Evolutionary conservation across 2,113 vertebrate species (phyloP).

Genomic region (Leptodactylus fuscus): DNA sequence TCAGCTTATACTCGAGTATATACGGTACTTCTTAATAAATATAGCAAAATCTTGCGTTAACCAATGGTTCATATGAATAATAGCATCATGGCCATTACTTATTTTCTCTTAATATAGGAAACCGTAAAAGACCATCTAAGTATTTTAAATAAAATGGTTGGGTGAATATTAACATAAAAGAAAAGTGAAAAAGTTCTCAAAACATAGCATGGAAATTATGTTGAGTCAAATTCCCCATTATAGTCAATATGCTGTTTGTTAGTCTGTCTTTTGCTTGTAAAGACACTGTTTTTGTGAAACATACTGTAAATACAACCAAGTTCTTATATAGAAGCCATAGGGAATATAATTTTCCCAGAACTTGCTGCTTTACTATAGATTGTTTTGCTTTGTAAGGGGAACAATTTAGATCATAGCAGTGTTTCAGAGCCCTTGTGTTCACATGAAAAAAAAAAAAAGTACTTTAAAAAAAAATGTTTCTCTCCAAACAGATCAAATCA

Average conservation of each 20-base stretch:
- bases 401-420: background rate
- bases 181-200: background rate
- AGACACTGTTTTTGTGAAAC: too few relatives aligned
- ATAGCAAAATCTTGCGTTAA: background rate
- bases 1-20: too few relatives aligned
- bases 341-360: background rate
- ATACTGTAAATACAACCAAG: too few relatives aligned
- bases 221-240: background rate
- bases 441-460: too few relatives aligned
- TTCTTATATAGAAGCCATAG: background rate
- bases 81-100: background rate
- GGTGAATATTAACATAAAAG: too few relatives aligned
- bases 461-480: constrained; percentile 78
- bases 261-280: background rate
- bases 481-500: constrained; percentile 93
- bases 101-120: background rate
- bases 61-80: background rate
- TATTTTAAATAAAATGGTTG: too few relatives aligned
- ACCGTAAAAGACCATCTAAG: too few relatives aligned
- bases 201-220: background rate
- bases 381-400: background rate
- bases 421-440: too few relatives aligned
- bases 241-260: background rate
- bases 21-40: too few relatives aligned
- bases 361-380: background rate